Conservation (phyloP, 1,140 invertebrate genomes). For the Drosophila bocki region DNA sequence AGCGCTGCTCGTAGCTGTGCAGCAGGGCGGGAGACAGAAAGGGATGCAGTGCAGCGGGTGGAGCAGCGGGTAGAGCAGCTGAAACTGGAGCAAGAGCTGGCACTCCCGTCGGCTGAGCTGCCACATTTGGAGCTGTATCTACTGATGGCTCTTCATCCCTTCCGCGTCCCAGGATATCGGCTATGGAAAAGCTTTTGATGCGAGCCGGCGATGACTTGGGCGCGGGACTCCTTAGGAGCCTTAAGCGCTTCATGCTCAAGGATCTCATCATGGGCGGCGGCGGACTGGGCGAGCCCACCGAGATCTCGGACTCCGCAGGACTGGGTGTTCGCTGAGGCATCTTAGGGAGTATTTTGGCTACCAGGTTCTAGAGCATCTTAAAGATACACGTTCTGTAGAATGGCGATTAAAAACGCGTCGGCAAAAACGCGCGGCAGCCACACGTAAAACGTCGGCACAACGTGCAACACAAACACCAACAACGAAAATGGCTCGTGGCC, state of each 20-base stretch:
- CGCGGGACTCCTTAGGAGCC: conserved; percentile 58
- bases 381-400: conserved; percentile 4
- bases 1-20: conserved; percentile 85
- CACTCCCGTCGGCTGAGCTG: not conserved
- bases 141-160: conserved; percentile 25
- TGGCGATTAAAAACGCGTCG: conserved; percentile 67
- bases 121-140: not conserved
- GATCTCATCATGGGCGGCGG: conserved; percentile 62
- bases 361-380: conserved; percentile 23
- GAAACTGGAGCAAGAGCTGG: conserved; percentile 1
- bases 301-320: conserved; percentile 81
- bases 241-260: conserved; percentile 88
- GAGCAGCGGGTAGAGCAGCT: conserved; percentile 17
- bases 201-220: conserved; percentile 82
- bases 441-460: conserved; percentile 53
- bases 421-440: conserved; percentile 66
- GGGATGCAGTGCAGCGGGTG: conserved; percentile 62
- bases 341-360: conserved; percentile 19
- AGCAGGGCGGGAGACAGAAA: conserved; percentile 77
- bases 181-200: conserved; percentile 96
- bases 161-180: conserved; percentile 93
- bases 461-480: conserved; percentile 78
- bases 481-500: conserved; percentile 54
- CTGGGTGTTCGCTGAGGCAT: conserved; percentile 72
- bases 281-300: conserved; percentile 79